Base-by-base conservation (phyloP, 2,113 vertebrate species). In the Sciurus niger region DNA sequence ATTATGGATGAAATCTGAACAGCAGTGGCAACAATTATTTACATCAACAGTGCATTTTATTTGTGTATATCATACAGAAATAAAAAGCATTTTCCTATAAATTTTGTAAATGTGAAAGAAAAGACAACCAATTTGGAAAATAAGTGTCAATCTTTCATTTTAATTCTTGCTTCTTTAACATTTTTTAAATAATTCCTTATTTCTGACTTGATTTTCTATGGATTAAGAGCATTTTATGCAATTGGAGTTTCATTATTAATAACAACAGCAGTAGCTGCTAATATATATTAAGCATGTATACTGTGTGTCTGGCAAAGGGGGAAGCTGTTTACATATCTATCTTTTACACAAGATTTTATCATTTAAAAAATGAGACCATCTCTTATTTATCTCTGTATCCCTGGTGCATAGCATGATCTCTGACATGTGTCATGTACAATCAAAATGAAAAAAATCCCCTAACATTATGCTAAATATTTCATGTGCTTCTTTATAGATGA, bases 51-150 rank as follows among this genome's bases (percentile, higher is more conserved):
- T 93, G n/a, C 8, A 72, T 87, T 82, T 76, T 95, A n/a, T 84
- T 60, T 93, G 53, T 90, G 25, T 65, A 67, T 0, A 51, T 40
- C 32, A 90, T 4, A 70, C 22, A 86, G 6, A 74, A 88, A 80
- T 84, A 73, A 73, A 96, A 93, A 84, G 32, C 1, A 73, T 53
- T 94, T 91, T 90, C 70, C 60, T 85, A 51, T 89, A 67, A 84
- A 72, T 16, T 83, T 55, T 77, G 9, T 37, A 90, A 91, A 84
- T 58, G 74, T 79, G 34, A 90, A 92, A 73, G 84, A 73, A 73
- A 68, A 84, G 22, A 92, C 8, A 73, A 74, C 32, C 37, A 37
- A 73, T 77, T 93, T 95, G 30, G 22, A 89, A 88, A 77, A 53
- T 55, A 79, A 86, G 8, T 68, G 3, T 63, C 34, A n/a, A 63